Evolutionary conservation across 2,113 vertebrate genomes (phyloP), one percentile per base, ranked within the genome.

Genomic region (Peromyscus polionotus): DNA sequence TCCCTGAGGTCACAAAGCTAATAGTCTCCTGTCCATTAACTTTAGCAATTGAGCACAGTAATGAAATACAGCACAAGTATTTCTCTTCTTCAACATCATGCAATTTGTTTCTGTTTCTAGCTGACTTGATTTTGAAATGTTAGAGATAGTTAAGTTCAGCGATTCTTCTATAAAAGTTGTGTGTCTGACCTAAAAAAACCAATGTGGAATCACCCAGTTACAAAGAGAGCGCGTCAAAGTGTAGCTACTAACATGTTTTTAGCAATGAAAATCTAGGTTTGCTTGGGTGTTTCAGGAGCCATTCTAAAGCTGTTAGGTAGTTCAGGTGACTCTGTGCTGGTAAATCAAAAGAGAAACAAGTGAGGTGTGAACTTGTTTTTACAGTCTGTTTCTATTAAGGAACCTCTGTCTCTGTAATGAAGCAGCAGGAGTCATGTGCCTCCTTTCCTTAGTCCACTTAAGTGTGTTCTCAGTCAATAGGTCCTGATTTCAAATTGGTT

Each of bases 401-500:
- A 10, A 54, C 61, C 92, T 90, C 45, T 61, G 19, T 85, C 61
- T 91, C 57, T 91, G 12, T 90, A 85, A 93, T 67, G 65, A 95
- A 87, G 31, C 48, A 92, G n/a, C 51, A 91, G 33, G 68, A 86
- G 8, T 75, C 68, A 79, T 70, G 24, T 70, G 39, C 61, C 81
- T 92, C 42, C 54, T 33, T 85, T 90, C 31, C 24, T 80, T 85
- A 84, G 39, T 94, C 88, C 68, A 76, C 20, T 92, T 95, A 79
- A 73, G 12, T 90, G n/a, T 86, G 59, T 77, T 97, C 79, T 95
- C 77, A 88, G 61, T 95, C 45, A 84, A 8, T 92, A 3, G 72
- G 65, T 95, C 68, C 96, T 97, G 92, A 98, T 94, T 98, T 75
- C 93, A 96, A 89, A 95, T 98, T 95, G 48, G 96, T 94, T 98